A percentile compares a stretch with the other conserved stretches of the same genome.
phyloP scores from a whole-genome alignment of 1,140 invertebrate genomes.

The Venustaconcha ellipsiformis region DNA sequence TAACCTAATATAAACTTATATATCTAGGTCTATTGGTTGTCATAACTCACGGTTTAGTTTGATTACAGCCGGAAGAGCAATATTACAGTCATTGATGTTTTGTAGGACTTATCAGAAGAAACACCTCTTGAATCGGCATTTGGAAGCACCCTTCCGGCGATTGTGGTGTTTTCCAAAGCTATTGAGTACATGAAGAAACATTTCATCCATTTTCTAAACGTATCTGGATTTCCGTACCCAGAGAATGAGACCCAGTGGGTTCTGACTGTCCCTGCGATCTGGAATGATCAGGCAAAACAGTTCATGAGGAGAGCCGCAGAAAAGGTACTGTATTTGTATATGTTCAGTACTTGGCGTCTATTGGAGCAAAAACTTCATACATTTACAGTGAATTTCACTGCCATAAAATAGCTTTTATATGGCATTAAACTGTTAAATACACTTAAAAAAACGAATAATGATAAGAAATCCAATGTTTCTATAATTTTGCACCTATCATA shows the following conservation, averaged over 20 bases:
- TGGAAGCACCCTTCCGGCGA: constrained; percentile 9
- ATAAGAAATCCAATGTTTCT: too few relatives aligned
- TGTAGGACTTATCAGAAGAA: constrained; percentile 8
- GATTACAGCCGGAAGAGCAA: too few relatives aligned
- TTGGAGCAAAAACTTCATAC: too few relatives aligned
- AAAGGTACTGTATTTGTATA: constrained; percentile 1
- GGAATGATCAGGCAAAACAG: constrained; percentile 23
- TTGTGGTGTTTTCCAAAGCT: constrained; percentile 18
- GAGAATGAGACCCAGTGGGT: constrained; percentile 27
- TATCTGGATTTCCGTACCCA: constrained; percentile 1
- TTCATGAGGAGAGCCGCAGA: constrained; percentile 26
- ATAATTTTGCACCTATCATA: too few relatives aligned
- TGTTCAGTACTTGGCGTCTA: too few relatives aligned
- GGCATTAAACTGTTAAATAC: too few relatives aligned
- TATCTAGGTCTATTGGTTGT: too few relatives aligned
- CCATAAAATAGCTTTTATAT: too few relatives aligned
- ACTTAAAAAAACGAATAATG: too few relatives aligned
- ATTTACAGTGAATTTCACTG: too few relatives aligned
- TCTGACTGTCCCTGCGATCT: constrained; percentile 28
- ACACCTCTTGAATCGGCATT: constrained; percentile 16
- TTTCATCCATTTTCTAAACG: constrained; percentile 2
- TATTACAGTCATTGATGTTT: background rate
- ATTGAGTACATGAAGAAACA: constrained; percentile 29
- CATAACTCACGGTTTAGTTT: too few relatives aligned
- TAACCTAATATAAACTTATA: too few relatives aligned